Conservation (phyloP, 2,888 invertebrate species). For the Azorinus chamasolen region DNA sequence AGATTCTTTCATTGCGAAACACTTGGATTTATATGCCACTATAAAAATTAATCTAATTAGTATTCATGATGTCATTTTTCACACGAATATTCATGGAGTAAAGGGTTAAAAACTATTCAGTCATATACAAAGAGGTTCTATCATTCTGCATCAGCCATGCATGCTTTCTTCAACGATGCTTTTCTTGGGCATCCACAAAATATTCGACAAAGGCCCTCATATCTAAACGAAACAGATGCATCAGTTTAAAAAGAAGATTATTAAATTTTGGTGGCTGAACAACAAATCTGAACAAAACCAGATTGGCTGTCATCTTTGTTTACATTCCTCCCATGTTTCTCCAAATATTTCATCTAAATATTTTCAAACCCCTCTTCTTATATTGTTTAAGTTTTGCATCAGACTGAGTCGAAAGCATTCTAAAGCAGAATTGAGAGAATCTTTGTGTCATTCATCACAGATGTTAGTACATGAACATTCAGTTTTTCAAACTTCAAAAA, state of each 20-base stretch:
- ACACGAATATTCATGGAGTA: too few species aligned
- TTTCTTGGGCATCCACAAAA: not conserved
- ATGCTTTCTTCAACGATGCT: not conserved
- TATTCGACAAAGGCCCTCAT: not conserved
- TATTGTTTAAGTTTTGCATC: not conserved
- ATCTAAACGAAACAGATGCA: constrained; percentile 11
- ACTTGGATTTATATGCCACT: too few species aligned
- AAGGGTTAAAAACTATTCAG: not conserved
- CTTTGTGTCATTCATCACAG: too few species aligned
- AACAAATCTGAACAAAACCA: constrained; percentile 5
- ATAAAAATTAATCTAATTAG: too few species aligned
- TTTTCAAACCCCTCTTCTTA: not conserved
- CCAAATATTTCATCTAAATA: too few species aligned
- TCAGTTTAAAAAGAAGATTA: not conserved
- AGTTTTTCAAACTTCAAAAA: not conserved
- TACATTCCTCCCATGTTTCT: not conserved
- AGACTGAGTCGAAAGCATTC: too few species aligned
- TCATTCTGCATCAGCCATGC: constrained; percentile 10
- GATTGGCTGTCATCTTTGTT: not conserved
- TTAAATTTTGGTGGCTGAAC: constrained; percentile 5
- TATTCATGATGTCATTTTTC: too few species aligned
- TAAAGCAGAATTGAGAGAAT: too few species aligned
- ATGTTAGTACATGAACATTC: not conserved
- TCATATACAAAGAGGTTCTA: not conserved
- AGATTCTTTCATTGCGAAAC: too few species aligned